Conservation (phyloP, 2,797 vertebrate genomes). For the Alauda arvensis region DNA sequence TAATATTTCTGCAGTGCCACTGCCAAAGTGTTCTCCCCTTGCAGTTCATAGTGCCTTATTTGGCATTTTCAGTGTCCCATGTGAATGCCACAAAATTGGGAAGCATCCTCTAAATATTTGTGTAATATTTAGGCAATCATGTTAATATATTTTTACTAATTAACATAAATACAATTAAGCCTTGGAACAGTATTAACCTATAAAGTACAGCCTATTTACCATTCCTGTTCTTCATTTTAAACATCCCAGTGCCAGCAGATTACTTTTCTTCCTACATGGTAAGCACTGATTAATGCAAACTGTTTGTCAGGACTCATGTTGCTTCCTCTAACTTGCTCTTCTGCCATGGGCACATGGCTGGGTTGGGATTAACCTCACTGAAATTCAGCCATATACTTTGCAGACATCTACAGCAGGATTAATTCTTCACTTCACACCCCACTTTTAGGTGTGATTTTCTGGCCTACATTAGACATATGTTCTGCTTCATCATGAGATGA, state of each 20-base stretch:
- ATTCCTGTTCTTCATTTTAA: not conserved
- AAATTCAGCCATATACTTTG: not conserved
- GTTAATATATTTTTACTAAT: not conserved
- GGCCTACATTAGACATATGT: not conserved
- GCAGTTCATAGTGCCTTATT: not conserved
- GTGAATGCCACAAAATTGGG: not conserved
- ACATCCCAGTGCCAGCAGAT: not conserved
- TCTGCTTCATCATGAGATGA: not conserved
- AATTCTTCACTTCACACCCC: not conserved
- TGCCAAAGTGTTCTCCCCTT: not conserved
- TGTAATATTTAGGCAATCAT: not conserved
- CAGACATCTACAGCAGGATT: not conserved
- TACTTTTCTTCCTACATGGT: not conserved
- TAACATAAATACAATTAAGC: not conserved
- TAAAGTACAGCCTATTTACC: not conserved
- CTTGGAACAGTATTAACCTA: not conserved
- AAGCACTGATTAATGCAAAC: not conserved
- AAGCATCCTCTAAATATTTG: not conserved
- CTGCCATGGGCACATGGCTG: not conserved
- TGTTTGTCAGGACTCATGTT: not conserved
- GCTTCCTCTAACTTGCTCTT: not conserved
- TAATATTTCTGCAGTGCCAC: not conserved
- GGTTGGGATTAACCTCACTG: not conserved
- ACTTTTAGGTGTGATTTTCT: not conserved
- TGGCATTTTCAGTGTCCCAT: not conserved